Evolutionary conservation across 2,797 vertebrate genomes (phyloP).

Genomic region (Intellagama lesueurii): DNA sequence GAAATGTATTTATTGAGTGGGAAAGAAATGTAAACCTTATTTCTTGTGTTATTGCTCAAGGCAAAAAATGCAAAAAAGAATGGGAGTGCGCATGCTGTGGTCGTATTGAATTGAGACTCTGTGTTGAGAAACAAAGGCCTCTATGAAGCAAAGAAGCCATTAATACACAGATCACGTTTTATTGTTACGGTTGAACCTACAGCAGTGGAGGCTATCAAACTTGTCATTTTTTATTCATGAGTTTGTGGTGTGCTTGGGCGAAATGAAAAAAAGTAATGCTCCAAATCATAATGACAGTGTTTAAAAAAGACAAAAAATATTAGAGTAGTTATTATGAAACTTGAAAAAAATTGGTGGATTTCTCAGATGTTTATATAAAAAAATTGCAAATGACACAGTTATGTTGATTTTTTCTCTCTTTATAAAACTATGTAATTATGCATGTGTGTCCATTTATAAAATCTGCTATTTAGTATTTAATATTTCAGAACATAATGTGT

Average conservation of each 20-base stretch:
- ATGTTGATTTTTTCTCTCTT: neutral
- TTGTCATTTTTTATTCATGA: constrained; percentile 96
- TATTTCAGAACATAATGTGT: neutral
- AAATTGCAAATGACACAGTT: constrained; percentile 25
- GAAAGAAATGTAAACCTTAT: constrained; percentile 59
- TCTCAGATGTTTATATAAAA: constrained; percentile 61
- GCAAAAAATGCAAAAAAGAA: constrained; percentile 47
- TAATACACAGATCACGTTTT: constrained; percentile 75
- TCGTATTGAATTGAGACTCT: constrained; percentile 72
- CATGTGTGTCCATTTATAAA: neutral
- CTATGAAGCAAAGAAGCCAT: constrained; percentile 63
- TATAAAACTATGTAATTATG: neutral
- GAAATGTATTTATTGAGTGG: constrained; percentile 54
- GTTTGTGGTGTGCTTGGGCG: constrained; percentile 83
- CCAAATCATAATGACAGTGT: constrained; percentile 78
- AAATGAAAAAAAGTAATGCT: constrained; percentile 80
- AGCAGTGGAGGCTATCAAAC: constrained; percentile 87
- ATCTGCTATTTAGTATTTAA: too few relatives aligned
- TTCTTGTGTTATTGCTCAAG: constrained; percentile 58
- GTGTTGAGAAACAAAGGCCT: constrained; percentile 73
- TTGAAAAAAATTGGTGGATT: constrained; percentile 64
- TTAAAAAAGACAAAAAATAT: constrained; percentile 73
- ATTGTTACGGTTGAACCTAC: constrained; percentile 77
- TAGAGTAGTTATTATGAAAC: constrained; percentile 65
- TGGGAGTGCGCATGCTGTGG: constrained; percentile 31